Evolutionary conservation across 2,113 vertebrate genomes (phyloP).

Genomic region (Phaethornis superciliosus): DNA sequence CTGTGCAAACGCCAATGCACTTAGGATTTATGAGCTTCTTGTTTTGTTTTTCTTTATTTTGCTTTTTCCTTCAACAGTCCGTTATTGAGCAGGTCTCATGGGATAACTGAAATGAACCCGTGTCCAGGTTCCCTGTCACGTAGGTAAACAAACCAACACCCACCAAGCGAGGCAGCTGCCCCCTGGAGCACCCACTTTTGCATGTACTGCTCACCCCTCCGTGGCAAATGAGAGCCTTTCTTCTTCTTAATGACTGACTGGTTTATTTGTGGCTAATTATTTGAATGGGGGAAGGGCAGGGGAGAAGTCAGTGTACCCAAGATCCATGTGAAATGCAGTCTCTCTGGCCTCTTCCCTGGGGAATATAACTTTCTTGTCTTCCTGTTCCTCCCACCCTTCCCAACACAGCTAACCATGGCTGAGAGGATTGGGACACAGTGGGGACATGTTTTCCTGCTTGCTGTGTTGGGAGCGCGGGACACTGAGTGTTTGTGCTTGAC

Average conservation of each 20-base stretch:
- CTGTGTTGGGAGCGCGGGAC: constrained; percentile 26
- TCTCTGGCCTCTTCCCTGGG: constrained; percentile 27
- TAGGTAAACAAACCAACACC: constrained; percentile 85
- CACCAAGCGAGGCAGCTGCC: constrained; percentile 30
- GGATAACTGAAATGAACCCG: constrained; percentile 94
- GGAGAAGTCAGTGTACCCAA: not conserved
- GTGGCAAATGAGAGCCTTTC: constrained; percentile 40
- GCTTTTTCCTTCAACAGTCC: constrained; percentile 88
- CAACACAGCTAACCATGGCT: not conserved
- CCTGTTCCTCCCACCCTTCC: constrained; percentile 4
- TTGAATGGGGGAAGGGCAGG: not conserved
- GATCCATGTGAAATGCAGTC: not conserved
- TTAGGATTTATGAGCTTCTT: constrained; percentile 73
- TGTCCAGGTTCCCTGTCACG: constrained; percentile 83
- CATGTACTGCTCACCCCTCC: constrained; percentile 77
- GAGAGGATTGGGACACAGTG: not conserved
- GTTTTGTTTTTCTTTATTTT: constrained; percentile 63
- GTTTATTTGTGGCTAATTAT: not conserved
- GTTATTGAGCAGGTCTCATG: constrained; percentile 96
- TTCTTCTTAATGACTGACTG: not conserved
- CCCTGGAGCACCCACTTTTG: constrained; percentile 43
- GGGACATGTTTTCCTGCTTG: not conserved
- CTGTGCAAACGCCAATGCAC: not conserved
- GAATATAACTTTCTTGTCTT: not conserved
- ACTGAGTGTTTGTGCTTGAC: constrained; percentile 48